Evolutionary conservation across 2,113 vertebrate species (phyloP), one percentile per base, ranked within the genome.

Genomic region (Calypte anna): DNA sequence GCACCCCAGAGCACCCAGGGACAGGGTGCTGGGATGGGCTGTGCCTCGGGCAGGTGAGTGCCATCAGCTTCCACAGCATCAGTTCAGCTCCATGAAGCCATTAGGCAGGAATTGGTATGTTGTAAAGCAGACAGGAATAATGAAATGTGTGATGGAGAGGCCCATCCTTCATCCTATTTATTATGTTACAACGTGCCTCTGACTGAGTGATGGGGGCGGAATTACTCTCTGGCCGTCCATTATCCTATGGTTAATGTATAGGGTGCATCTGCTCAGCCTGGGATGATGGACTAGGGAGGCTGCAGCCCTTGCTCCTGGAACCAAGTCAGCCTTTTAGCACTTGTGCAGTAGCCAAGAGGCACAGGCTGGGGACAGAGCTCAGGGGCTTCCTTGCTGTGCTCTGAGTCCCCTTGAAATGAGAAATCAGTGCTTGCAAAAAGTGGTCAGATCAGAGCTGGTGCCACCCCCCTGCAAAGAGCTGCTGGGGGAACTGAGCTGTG

Each of bases 371-470:
- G 44, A 40, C 31, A 3, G 50, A 38, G 63, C 31, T 15, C 12
- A 6, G 1, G 0, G 40, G 1, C 13, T 59, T 31, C 14, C 31
- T 13, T 28, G 7, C 48, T 27, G 53, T 3, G 0, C 62, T 62
- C 77, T n/a, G 9, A 25, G 33, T 68, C 24, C 40, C 28, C 51
- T 33, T 31, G 9, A 22, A 57, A 31, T 14, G 62, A 69, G 46
- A 38, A 46, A 48, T 8, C 2, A 73, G 50, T 3, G 7, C 75
- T 31, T 2, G 1, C 33, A 3, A 22, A 28, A 68, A 64, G 30
- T 10, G 33, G 7, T 0, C 3, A 53, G 64, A 6, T 2, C 10
- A 38, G 69, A 48, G 44, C 6, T 1, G 1, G 30, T 12, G 50
- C 40, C 57, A 61, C 61, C 30, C 12, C 69, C 28, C 78, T 51